phyloP scores from a whole-genome alignment of 2,797 vertebrate genomes.

The Lepilemur septentrionalis region DNA sequence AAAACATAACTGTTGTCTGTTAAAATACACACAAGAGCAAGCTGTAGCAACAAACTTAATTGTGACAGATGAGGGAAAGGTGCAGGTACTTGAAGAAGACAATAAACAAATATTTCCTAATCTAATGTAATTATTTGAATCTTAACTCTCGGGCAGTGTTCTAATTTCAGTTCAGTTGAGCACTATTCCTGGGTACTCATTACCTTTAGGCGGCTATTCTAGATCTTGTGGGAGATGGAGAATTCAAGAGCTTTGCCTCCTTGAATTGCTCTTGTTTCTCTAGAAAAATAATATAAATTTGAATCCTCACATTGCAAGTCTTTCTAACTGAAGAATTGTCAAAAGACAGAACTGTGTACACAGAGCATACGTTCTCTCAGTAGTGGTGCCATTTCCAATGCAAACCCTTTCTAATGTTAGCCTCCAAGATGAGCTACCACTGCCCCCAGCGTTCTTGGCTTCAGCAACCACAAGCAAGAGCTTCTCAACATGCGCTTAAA shows the following conservation, averaged over 20 bases:
- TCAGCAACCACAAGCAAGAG: neutral
- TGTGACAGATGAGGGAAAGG: slow-evolving; percentile 35
- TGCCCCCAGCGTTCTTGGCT: neutral
- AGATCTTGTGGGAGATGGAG: neutral
- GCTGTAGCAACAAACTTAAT: slow-evolving; percentile 40
- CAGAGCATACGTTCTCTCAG: neutral
- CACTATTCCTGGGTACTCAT: neutral
- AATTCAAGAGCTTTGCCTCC: neutral
- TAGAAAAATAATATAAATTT: neutral
- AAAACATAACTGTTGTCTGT: slow-evolving; percentile 2
- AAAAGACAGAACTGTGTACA: neutral
- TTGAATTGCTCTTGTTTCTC: neutral
- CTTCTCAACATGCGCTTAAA: neutral
- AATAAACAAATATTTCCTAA: slow-evolving; percentile 33
- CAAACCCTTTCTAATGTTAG: neutral
- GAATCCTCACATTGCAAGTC: neutral
- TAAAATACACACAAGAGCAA: slow-evolving; percentile 54
- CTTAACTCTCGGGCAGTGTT: neutral
- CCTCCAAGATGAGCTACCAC: neutral
- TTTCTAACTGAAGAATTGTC: neutral
- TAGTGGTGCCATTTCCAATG: neutral
- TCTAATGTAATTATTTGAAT: slow-evolving; percentile 39
- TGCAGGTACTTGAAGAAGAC: slow-evolving; percentile 16
- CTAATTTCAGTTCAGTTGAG: slow-evolving; percentile 3
- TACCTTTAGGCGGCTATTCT: neutral